Conservation (phyloP, 2,888 invertebrate species). For the Mechanitis messenoides region DNA sequence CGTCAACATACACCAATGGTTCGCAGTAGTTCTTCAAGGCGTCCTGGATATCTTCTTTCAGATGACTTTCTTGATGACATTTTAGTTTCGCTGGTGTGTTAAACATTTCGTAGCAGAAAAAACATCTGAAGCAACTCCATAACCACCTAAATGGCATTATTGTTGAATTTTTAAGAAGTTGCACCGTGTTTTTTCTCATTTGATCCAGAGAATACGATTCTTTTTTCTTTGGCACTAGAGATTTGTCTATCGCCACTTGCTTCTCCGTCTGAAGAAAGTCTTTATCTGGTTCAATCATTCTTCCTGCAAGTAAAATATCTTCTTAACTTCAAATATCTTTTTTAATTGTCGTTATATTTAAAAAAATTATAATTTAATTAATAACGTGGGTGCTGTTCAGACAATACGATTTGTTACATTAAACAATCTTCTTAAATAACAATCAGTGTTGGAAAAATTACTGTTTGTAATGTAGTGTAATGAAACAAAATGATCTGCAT, state of each 20-base stretch:
- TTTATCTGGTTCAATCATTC: conserved; percentile 10
- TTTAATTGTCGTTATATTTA: neutral
- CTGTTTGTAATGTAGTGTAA: too few species aligned
- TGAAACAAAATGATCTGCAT: too few species aligned
- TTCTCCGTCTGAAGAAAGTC: conserved; percentile 9
- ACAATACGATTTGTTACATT: too few species aligned
- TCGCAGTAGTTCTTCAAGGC: conserved; percentile 35
- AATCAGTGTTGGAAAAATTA: too few species aligned
- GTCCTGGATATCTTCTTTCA: conserved; percentile 30
- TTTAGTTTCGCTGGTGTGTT: conserved; percentile 35
- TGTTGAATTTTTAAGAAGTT: conserved; percentile 40
- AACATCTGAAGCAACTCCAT: conserved; percentile 40
- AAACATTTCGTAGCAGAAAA: conserved; percentile 43
- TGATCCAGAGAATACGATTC: conserved; percentile 12
- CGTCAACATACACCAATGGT: conserved; percentile 39
- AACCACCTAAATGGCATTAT: conserved; percentile 44
- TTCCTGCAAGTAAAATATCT: conserved; percentile 30
- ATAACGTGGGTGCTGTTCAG: neutral
- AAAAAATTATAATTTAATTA: neutral
- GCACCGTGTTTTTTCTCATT: conserved; percentile 39
- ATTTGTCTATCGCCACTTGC: conserved; percentile 5
- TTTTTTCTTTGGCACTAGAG: conserved; percentile 10
- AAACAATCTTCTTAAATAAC: too few species aligned
- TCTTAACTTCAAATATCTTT: conserved; percentile 17
- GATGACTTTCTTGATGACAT: conserved; percentile 32